A percentile compares a stretch with the other conserved stretches of the same genome.
Evolutionary conservation across 2,797 vertebrate genomes (phyloP).

Genomic region (Paedocypris micromegethes): DNA sequence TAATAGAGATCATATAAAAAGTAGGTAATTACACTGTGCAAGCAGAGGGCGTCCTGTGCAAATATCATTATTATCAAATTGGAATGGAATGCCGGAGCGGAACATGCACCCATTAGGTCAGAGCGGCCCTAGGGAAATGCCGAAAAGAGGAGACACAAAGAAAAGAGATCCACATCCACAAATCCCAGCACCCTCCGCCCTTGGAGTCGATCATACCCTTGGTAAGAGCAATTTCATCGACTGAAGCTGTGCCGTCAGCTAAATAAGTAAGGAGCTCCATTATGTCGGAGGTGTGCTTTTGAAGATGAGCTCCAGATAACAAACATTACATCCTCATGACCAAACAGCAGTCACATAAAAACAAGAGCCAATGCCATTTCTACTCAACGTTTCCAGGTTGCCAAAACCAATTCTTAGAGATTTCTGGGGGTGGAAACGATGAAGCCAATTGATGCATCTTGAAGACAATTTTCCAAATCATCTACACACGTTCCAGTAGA

Average conservation of each 20-base stretch:
- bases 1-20: conserved; percentile 59
- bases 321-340: conserved; percentile 32
- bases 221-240: conserved; percentile 36
- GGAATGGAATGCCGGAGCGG: conserved; percentile 49
- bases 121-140: conserved; percentile 43
- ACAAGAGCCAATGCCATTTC: neutral
- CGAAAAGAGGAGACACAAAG: conserved; percentile 39
- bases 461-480: no score
- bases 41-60: conserved; percentile 56
- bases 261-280: conserved; percentile 39
- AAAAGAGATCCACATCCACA: conserved; percentile 38
- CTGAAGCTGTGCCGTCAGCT: conserved; percentile 34
- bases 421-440: no score
- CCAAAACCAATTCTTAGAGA: no score
- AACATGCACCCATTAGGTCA: conserved; percentile 50
- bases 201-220: conserved; percentile 34
- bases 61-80: conserved; percentile 60
- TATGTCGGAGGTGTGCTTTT: conserved; percentile 27
- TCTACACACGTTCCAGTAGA: no score
- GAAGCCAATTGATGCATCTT: no score
- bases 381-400: no score
- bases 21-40: conserved; percentile 58
- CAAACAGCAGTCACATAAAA: conserved; percentile 24
- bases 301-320: conserved; percentile 30
- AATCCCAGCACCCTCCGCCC: conserved; percentile 24